Conservation (phyloP, 2,113 vertebrate species). For the Labeo rohita region DNA sequence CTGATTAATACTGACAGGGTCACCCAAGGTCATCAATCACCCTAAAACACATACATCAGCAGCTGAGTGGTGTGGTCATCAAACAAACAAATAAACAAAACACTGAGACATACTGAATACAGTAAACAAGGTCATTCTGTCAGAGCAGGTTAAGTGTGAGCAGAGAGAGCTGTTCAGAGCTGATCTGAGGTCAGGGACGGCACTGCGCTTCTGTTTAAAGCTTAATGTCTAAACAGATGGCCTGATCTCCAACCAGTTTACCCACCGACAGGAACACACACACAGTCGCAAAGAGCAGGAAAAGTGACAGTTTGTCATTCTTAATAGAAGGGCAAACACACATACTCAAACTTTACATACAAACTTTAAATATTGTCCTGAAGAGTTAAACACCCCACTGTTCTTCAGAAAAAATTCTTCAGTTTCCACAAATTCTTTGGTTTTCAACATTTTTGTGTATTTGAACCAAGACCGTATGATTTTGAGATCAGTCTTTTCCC, state of each 20-base stretch:
- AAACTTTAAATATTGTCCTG: too few relatives aligned
- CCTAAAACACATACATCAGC: slow-evolving; percentile 49
- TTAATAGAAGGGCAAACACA: background rate
- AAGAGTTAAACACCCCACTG: too few relatives aligned
- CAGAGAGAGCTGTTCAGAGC: background rate
- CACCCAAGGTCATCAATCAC: slow-evolving; percentile 42
- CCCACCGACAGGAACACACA: background rate
- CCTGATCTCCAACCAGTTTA: background rate
- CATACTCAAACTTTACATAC: background rate
- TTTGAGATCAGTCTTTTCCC: too few relatives aligned
- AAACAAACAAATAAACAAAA: slow-evolving; percentile 49
- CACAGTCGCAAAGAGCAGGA: background rate
- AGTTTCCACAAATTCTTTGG: too few relatives aligned
- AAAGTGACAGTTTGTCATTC: background rate
- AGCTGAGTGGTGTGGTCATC: slow-evolving; percentile 38
- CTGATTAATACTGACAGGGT: slow-evolving; percentile 45
- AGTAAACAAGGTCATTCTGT: slow-evolving; percentile 56
- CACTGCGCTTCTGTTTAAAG: background rate
- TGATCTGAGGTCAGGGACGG: slow-evolving; percentile 3
- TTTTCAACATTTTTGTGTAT: too few relatives aligned
- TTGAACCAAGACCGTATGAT: too few relatives aligned
- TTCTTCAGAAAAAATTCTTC: too few relatives aligned
- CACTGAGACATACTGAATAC: slow-evolving; percentile 41
- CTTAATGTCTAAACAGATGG: slow-evolving; percentile 7
- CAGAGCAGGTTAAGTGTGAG: slow-evolving; percentile 18